Base-by-base conservation (phyloP, 1,140 invertebrate genomes). In the Aphelenchoides fujianensis region DNA sequence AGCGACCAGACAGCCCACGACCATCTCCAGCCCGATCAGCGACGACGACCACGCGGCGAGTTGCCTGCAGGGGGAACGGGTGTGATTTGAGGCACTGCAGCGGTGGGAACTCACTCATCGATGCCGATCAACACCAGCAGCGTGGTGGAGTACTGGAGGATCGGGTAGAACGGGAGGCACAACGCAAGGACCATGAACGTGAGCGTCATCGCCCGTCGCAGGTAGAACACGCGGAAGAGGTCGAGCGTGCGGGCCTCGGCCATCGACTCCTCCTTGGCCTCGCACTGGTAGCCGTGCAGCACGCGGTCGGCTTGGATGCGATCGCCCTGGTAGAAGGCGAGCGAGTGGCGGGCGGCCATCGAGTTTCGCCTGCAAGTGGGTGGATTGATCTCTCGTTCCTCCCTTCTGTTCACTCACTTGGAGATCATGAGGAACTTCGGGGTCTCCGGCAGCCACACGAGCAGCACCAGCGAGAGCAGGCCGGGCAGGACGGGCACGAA, bases 151-250 rank as follows among this genome's bases (percentile, higher is more conserved):
- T 31, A 71, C 64, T 84, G 82, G 12, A 81, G 77, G 31, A 81
- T 84, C 0, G 80, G 82, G 62, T 84, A 81, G 67, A 84, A 81
- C 2, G 80, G 78, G 37, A 84, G 71, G 28, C 69, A 73, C 0
- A 76, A 71, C 19, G 75, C 34, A 9, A 83, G 48, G 7, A 76
- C 74, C 19, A 74, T 61, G 30, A 82, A 61, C 5, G 76, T 54
- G 9, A 82, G 68, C 23, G 81, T 5, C 35, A 84, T 30, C 2
- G 80, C 80, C 36, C 72, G 48, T 2, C 80, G 73, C 27, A 82
- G 74, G 70, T 82, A 69, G 23, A 68, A 68, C 9, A 71, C 68
- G 35, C 27, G 63, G 35, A 79, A 53, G 27, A 81, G 59, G 41
- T 66, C 57, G 53, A 41, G 2, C n/a, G 78, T 23, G 19, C 28